These are phyloP conservation scores for Spheniscus humboldti DNA, from an alignment of 2,797 vertebrate genomes.

Conservation along the genomic window DNA sequence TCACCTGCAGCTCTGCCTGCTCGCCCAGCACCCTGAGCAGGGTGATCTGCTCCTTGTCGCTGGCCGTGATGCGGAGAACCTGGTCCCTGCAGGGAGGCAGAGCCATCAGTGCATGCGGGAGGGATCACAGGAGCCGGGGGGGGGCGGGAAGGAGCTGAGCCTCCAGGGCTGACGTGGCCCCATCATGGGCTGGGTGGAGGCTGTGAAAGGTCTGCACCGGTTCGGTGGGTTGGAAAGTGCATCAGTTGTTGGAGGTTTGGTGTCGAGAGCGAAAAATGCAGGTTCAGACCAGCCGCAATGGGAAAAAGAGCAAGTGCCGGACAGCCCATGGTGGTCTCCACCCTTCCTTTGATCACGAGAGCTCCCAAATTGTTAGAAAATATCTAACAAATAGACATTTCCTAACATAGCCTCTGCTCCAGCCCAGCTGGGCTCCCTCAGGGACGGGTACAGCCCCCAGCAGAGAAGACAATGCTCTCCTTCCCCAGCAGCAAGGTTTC, in stretches of 20 bases:
- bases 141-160: background rate
- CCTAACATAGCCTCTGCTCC: background rate
- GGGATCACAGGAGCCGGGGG: rapidly evolving
- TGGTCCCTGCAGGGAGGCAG: slow-evolving; percentile 69
- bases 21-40: slow-evolving; percentile 46
- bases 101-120: background rate
- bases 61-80: slow-evolving; percentile 66
- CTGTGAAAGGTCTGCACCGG: rapidly evolving
- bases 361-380: background rate
- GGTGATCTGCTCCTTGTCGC: slow-evolving; percentile 43
- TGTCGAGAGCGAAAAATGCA: background rate
- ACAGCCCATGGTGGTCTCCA: background rate
- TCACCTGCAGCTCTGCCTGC: slow-evolving; percentile 70
- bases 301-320: background rate
- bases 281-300: background rate
- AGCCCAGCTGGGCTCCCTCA: background rate
- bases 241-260: background rate
- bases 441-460: background rate
- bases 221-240: rapidly evolving
- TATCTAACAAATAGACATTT: background rate
- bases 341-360: background rate
- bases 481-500: background rate
- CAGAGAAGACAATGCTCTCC: background rate
- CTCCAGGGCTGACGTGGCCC: background rate
- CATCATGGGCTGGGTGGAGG: background rate